These are phyloP conservation scores for Helicorthomorpha holstii DNA, from an alignment of 1,140 invertebrate species.

Conservation along the genomic window DNA sequence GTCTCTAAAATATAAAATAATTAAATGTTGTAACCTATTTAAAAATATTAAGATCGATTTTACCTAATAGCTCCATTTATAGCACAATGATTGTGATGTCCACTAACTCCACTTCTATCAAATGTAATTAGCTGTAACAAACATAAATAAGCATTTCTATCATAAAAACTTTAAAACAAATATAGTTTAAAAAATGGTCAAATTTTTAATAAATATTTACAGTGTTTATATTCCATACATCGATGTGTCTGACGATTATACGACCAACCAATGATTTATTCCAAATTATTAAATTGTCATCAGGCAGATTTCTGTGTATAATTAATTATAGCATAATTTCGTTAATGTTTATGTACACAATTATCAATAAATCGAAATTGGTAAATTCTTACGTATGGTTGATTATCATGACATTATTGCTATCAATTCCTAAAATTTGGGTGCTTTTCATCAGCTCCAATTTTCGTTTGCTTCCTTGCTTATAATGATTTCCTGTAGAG, in stretches of 20 bases:
- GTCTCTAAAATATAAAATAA: not conserved
- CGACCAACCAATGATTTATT: constrained; percentile 48
- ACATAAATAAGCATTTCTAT: not conserved
- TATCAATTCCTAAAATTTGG: constrained; percentile 20
- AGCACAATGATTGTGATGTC: constrained; percentile 73
- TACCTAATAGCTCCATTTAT: constrained; percentile 56
- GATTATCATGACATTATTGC: constrained; percentile 22
- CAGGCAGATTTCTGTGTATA: constrained; percentile 13
- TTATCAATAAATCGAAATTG: not conserved
- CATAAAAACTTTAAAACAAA: not conserved
- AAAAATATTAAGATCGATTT: not conserved
- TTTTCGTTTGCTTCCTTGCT: constrained; percentile 44
- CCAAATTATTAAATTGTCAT: constrained; percentile 13
- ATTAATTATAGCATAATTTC: not conserved
- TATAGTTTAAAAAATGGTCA: not conserved
- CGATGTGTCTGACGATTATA: constrained; percentile 49
- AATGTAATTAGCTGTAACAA: constrained; percentile 56
- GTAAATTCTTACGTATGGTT: constrained; percentile 17
- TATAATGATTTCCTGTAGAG: constrained; percentile 47
- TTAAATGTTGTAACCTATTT: not conserved
- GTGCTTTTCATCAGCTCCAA: constrained; percentile 56
- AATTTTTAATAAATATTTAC: constrained; percentile 14
- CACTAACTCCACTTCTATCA: constrained; percentile 73
- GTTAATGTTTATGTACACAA: not conserved
- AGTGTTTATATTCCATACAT: constrained; percentile 56